Evolutionary conservation across 1,140 invertebrate genomes (phyloP), one percentile per base, ranked within the genome.

Genomic region (Camponotus pennsylvanicus): DNA sequence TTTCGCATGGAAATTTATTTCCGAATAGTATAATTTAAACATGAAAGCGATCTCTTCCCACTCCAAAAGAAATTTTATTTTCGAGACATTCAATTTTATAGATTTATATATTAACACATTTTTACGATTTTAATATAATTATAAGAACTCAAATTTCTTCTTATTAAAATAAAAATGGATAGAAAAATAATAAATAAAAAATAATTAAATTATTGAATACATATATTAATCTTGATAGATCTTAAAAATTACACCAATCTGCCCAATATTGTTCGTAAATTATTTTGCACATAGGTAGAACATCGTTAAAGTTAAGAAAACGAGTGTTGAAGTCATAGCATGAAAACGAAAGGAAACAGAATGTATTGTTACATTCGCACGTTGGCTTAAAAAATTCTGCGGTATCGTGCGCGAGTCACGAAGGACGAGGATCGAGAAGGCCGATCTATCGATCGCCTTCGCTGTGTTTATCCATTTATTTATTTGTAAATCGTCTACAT

Each of bases 371-470:
- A 34, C 27, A 21, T 27, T 40, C 21, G 27, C 15, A 40, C 34
- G 40, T 18, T 32, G 34, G 18, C 59, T 78, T 67, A 27, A 18
- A 66, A 78, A 67, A 78, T 78, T 66, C 61, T 45, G 11, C n/a
- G 32, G 11, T 27, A 27, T 63, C 15, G 27, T 13, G 34, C 27
- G 63, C 32, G 32, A 77, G 27, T 52, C 27, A 0, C 27, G 55
- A 85, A 87, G 75, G 75, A 87, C 42, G 79, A 86, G 13, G 13
- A 80, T 40, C 40, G 32, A 45, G 64, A 49, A 79, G 78, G 64
- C 32, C 61, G 79, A 73, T 59, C 42, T 45, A 55, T 13, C 73
- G 27, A n/a, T 13, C 55, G 40, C 37, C 57, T 77, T 15, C 37
- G 32, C 9, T 8, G 9, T n/a, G n/a, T 21, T 0, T 34, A 55